Evolutionary conservation across 1,140 invertebrate species (phyloP), one percentile per base, ranked within the genome.

Genomic region (Probaryconus sp.): DNA sequence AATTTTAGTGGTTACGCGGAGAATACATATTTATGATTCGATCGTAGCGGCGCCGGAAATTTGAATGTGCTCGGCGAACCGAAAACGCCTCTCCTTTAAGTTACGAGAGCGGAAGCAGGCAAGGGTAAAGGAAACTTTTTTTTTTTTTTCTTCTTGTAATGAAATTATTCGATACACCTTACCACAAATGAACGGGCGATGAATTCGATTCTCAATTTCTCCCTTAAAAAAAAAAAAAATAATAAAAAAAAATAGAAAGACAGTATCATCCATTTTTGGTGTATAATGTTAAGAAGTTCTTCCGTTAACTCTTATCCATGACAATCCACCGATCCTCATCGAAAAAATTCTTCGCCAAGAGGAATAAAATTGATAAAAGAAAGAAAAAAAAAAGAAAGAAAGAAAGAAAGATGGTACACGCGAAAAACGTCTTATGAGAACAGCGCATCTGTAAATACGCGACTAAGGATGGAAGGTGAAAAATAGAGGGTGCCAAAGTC

Each of bases 1-100:
- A 85, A 86, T 81, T n/a, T 83, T 78, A 79, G 69, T 79, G 63
- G 77, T 76, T 79, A 74, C 71, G 56, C 61, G 61, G 30, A 50
- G 78, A 73, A 87, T 86, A 86, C 84, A 86, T 87, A 87, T 87
- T 87, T 87, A 86, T 86, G 84, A 87, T 84, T 73, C 35, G 78
- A 83, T 86, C 81, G 60, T 67, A 28, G 70, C 18, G 71, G 76
- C 47, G 60, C 43, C 56, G 65, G 58, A 79, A 81, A 84, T 85
- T 83, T 79, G 80, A 85, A 83, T 80, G 63, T 63, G 67, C 43
- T 42, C 61, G 67, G 24, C 70, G 76, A 76, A 77, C 63, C 71
- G 71, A 45, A 69, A 77, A 56, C 24, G 69, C 38, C 24, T 60
- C 55, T 40, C 51, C 69, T 64, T 60, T 16, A 63, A 73, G 55